Evolutionary conservation across 1,140 invertebrate genomes (phyloP).

Genomic region (Megalonaias nervosa): DNA sequence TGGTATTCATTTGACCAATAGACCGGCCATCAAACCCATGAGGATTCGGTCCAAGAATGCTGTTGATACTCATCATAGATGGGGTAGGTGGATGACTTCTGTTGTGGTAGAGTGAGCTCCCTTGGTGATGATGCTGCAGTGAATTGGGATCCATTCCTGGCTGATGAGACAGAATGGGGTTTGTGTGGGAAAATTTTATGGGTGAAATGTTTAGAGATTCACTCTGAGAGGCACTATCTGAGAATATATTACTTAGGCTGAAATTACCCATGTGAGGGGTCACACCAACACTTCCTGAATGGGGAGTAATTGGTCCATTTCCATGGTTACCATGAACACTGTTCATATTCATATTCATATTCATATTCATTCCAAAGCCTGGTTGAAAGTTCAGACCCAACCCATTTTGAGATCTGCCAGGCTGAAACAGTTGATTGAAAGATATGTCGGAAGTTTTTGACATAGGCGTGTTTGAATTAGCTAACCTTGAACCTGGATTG

Average conservation of each 20-base stretch:
- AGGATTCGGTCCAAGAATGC: slow-evolving; percentile 67
- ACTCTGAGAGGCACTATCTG: slow-evolving; percentile 62
- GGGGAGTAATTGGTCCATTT: slow-evolving; percentile 58
- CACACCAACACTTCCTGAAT: slow-evolving; percentile 60
- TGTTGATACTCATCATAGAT: slow-evolving; percentile 68
- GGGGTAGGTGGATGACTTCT: slow-evolving; percentile 63
- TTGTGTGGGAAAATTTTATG: slow-evolving; percentile 70
- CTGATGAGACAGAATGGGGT: slow-evolving; percentile 62
- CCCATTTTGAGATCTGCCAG: slow-evolving; percentile 66
- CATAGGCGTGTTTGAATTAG: slow-evolving; percentile 51
- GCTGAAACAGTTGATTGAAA: slow-evolving; percentile 68
- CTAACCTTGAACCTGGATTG: slow-evolving; percentile 47
- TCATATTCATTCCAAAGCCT: slow-evolving; percentile 62
- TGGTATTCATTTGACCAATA: slow-evolving; percentile 63
- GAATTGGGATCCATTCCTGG: slow-evolving; percentile 63
- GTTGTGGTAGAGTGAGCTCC: slow-evolving; percentile 57
- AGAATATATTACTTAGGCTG: slow-evolving; percentile 69
- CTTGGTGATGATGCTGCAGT: slow-evolving; percentile 67
- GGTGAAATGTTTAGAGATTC: slow-evolving; percentile 67
- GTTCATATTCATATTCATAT: slow-evolving; percentile 56
- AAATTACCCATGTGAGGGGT: slow-evolving; percentile 71
- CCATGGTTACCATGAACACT: slow-evolving; percentile 61
- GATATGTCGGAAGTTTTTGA: slow-evolving; percentile 63
- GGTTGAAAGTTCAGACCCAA: slow-evolving; percentile 70
- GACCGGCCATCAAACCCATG: slow-evolving; percentile 66